Conservation (phyloP, 2,888 invertebrate genomes). For the Bhutanitis thaidina region DNA sequence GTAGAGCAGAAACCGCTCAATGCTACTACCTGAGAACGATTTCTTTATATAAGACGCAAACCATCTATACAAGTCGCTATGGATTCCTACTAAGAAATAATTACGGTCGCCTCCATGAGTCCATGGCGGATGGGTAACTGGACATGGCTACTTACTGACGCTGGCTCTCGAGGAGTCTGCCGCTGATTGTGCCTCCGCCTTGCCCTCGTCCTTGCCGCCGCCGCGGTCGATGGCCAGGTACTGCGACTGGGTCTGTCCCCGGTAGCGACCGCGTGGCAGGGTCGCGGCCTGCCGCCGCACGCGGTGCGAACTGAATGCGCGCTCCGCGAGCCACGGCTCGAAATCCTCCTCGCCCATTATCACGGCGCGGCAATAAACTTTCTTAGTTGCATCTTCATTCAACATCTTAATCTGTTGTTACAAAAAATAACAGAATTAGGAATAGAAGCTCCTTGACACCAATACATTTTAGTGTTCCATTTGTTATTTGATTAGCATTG, state of each 20-base stretch:
- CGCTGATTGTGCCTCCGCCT: constrained; percentile 90
- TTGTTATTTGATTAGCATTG: constrained; percentile 38
- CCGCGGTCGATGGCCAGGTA: constrained; percentile 82
- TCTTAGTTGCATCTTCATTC: constrained; percentile 23
- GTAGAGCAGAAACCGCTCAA: too few species aligned
- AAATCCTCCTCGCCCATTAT: background rate
- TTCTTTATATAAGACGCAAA: too few species aligned
- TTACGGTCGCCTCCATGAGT: too few species aligned
- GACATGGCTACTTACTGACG: constrained; percentile 85
- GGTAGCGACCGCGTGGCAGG: constrained; percentile 66
- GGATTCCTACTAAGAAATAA: too few species aligned
- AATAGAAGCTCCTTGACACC: constrained; percentile 38
- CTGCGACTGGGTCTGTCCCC: constrained; percentile 92
- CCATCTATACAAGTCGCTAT: too few species aligned
- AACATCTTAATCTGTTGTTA: constrained; percentile 40
- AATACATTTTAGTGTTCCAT: constrained; percentile 35
- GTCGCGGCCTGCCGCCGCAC: background rate
- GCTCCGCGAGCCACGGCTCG: background rate
- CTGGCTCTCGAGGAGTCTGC: constrained; percentile 84
- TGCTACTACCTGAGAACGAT: too few species aligned
- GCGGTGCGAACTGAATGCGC: background rate
- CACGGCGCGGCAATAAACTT: constrained; percentile 34
- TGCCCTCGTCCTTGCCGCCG: constrained; percentile 84
- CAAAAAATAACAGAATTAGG: constrained; percentile 17
- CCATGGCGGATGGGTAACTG: too few species aligned